These are phyloP conservation scores for Sternarchorhynchus goeldii DNA, from an alignment of 2,797 vertebrate species.

Conservation along the genomic window DNA sequence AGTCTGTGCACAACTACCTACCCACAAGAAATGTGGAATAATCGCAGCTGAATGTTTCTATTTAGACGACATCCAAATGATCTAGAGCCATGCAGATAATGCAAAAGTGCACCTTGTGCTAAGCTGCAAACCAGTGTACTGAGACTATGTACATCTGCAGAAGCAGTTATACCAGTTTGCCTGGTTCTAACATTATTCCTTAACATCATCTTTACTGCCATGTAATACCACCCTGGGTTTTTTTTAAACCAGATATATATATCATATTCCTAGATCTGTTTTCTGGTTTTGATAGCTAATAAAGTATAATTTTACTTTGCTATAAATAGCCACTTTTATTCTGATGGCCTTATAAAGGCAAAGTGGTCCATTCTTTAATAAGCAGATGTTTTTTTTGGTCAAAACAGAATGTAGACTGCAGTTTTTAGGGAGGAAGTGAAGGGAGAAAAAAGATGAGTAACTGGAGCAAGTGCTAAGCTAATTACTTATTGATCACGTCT, in stretches of 20 bases:
- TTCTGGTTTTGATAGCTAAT: neutral
- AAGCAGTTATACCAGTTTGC: neutral
- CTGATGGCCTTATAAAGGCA: neutral
- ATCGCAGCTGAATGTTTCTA: constrained; percentile 17
- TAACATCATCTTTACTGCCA: neutral
- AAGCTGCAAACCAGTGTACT: neutral
- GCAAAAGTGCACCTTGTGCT: neutral
- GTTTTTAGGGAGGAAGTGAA: constrained; percentile 25
- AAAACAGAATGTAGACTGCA: constrained; percentile 5
- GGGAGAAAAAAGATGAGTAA: constrained; percentile 30
- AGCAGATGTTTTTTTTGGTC: constrained; percentile 3
- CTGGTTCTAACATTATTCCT: neutral
- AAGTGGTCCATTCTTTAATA: neutral
- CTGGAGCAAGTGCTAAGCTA: constrained; percentile 34
- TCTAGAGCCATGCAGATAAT: neutral
- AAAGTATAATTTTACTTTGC: neutral
- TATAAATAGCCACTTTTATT: neutral
- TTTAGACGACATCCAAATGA: neutral
- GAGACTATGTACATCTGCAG: neutral
- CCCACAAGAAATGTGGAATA: neutral
- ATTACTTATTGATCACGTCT: constrained; percentile 53
- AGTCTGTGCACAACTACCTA: neutral
- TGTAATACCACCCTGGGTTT: neutral
- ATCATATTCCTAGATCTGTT: neutral
- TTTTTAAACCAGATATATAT: neutral